Conservation (phyloP, 1,140 invertebrate species). For the Drosophila navojoa region DNA sequence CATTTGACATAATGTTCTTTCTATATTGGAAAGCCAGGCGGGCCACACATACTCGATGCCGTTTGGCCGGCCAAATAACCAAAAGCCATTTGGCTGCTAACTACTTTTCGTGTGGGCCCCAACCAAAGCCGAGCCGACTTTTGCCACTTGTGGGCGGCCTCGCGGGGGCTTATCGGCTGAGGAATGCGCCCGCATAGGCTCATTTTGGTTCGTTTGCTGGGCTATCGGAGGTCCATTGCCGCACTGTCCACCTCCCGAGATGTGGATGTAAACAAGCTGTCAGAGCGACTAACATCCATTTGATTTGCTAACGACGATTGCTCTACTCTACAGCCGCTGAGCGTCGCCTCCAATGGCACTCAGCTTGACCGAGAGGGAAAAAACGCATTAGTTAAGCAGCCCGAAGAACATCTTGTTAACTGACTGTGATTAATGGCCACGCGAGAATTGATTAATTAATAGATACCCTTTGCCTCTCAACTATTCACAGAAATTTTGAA, state of each 20-base stretch:
- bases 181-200: conserved; percentile 36
- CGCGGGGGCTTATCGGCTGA: conserved; percentile 20
- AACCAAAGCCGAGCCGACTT: background rate
- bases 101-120: conserved; percentile 44
- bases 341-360: conserved; percentile 7
- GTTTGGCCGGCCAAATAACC: conserved; percentile 33
- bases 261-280: conserved; percentile 76
- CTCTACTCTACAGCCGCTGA: conserved; percentile 14
- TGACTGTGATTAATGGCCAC: conserved; percentile 13
- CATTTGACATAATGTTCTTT: conserved; percentile 43
- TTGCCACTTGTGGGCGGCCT: background rate
- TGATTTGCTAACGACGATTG: conserved; percentile 54
- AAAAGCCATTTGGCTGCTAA: conserved; percentile 61
- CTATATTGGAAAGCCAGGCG: conserved; percentile 2
- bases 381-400: conserved; percentile 19
- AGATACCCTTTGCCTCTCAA: background rate
- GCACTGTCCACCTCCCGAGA: conserved; percentile 21
- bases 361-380: background rate
- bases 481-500: background rate
- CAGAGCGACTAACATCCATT: conserved; percentile 65
- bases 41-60: conserved; percentile 14
- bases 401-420: conserved; percentile 13
- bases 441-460: conserved; percentile 2
- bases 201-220: conserved; percentile 38
- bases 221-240: conserved; percentile 30